A percentile compares a stretch with the other conserved stretches of the same genome.
Evolutionary conservation across 2,888 invertebrate genomes (phyloP).

Genomic region (Cylindroiulus punctatus): DNA sequence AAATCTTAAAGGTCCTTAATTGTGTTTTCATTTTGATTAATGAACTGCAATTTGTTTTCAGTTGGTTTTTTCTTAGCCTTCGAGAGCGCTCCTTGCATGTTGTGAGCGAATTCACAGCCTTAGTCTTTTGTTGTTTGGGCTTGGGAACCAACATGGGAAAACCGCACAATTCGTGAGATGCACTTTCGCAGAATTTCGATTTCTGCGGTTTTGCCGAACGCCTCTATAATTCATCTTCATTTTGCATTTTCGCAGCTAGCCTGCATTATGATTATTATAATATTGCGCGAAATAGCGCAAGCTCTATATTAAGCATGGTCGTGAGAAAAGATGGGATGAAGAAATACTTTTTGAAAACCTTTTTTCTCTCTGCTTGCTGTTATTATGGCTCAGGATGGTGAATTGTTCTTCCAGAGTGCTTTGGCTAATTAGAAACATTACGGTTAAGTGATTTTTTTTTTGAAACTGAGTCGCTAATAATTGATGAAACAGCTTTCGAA

Average conservation of each 20-base stretch:
- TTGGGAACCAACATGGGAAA: conserved; percentile 33
- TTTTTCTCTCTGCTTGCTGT: not conserved
- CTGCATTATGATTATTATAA: conserved; percentile 32
- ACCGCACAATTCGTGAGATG: conserved; percentile 39
- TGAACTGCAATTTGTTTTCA: conserved; percentile 22
- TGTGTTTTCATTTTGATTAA: conserved; percentile 47
- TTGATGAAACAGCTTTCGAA: not conserved
- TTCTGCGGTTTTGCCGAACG: conserved; percentile 14
- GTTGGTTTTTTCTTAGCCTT: not conserved
- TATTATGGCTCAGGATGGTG: not conserved
- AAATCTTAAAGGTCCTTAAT: conserved; percentile 45
- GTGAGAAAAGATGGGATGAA: not conserved
- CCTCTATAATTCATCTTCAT: conserved; percentile 40
- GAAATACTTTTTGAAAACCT: not conserved
- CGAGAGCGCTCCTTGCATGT: not conserved
- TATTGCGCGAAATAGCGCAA: not conserved
- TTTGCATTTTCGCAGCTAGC: not conserved
- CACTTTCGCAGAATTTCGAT: not conserved
- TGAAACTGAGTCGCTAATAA: not conserved
- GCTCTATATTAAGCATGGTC: not conserved
- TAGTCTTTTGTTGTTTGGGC: conserved; percentile 1
- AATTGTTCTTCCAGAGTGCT: too few relatives aligned
- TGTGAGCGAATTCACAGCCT: not conserved
- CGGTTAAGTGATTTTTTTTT: not conserved
- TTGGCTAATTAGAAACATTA: not conserved